Percentiles rank a stretch among this genome's conserved stretches.
phyloP scores from a whole-genome alignment of 2,888 invertebrate genomes.

The Cheilosia vulpina region DNA sequence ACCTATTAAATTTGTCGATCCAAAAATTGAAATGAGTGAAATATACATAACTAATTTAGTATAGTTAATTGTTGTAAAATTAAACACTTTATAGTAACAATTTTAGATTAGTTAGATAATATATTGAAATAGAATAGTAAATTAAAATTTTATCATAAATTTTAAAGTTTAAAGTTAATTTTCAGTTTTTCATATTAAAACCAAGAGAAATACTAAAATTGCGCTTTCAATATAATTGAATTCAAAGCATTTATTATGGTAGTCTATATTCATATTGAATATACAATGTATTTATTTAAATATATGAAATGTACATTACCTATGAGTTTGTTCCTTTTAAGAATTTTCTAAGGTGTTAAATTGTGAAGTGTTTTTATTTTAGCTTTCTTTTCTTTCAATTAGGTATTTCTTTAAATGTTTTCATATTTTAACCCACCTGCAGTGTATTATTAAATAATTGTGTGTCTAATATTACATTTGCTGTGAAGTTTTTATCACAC shows the following conservation, averaged over 20 bases:
- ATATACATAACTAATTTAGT: neutral
- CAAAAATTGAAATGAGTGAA: neutral
- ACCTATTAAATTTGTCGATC: neutral
- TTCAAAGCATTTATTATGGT: neutral
- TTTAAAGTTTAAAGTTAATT: neutral
- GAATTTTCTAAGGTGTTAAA: neutral
- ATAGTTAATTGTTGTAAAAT: slow-evolving; percentile 25
- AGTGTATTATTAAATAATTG: no score
- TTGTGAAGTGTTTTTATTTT: neutral
- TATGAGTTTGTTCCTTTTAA: neutral
- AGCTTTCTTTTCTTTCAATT: neutral
- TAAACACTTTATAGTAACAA: neutral
- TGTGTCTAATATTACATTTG: neutral
- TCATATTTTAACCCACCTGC: no score
- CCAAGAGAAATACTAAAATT: neutral
- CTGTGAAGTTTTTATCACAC: neutral
- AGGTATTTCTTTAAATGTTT: neutral
- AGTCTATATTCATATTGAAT: slow-evolving; percentile 54
- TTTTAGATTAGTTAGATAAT: slow-evolving; percentile 37
- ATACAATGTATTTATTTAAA: slow-evolving; percentile 13
- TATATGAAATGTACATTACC: neutral
- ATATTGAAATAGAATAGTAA: slow-evolving; percentile 12
- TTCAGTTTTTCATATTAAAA: neutral
- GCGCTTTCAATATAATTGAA: neutral
- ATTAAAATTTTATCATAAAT: neutral